Percentiles rank a stretch among this genome's conserved stretches.
These are phyloP conservation scores for Strix uralensis DNA, from an alignment of 2,113 vertebrate species.

Conservation along the genomic window DNA sequence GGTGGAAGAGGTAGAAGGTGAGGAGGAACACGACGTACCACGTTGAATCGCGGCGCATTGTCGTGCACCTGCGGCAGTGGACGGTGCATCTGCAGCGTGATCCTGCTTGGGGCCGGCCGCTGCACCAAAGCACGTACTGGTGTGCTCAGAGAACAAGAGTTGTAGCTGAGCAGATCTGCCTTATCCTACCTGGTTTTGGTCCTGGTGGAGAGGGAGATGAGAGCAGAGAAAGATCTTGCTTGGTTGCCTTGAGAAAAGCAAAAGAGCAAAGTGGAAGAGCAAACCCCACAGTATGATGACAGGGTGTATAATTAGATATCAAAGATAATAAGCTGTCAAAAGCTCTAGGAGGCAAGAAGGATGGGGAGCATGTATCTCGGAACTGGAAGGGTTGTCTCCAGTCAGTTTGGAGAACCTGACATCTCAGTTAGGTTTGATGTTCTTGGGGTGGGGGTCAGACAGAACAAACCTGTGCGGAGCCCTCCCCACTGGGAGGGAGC, in stretches of 20 bases:
- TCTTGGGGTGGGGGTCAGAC: neutral
- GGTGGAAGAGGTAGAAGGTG: neutral
- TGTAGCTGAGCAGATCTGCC: neutral
- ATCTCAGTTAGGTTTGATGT: neutral
- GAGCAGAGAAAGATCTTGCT: neutral
- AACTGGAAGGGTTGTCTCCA: neutral
- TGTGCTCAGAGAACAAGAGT: neutral
- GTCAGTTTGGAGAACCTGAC: neutral
- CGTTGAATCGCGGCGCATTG: rapidly evolving
- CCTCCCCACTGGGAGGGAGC: neutral
- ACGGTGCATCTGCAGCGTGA: rapidly evolving
- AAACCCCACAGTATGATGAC: neutral
- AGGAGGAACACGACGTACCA: neutral
- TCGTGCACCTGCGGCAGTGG: neutral
- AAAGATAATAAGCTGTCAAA: neutral
- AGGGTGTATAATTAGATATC: neutral
- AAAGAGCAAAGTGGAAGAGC: neutral
- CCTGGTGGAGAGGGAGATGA: neutral
- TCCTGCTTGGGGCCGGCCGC: neutral
- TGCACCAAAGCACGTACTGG: rapidly evolving
- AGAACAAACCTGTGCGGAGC: neutral
- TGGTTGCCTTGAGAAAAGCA: neutral
- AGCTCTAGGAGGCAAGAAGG: neutral
- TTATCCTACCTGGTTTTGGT: neutral
- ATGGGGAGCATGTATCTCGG: neutral